Base-by-base conservation (phyloP, 2,888 invertebrate species). In the Andrena minutula region DNA sequence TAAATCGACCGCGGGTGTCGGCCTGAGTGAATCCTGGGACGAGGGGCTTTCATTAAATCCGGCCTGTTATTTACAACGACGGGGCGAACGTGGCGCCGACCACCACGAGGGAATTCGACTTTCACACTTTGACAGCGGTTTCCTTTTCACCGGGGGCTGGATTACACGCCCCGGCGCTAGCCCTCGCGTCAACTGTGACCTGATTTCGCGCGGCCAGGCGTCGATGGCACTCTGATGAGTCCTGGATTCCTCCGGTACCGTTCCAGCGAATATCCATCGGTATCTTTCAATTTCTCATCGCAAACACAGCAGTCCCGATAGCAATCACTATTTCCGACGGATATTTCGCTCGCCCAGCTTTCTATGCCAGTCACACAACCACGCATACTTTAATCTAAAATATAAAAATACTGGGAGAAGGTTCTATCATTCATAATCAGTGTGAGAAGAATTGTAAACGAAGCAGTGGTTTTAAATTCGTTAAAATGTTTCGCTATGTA, bases 141-240 rank as follows among this genome's bases (percentile, higher is more conserved):
- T 86, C 82, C 84, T 75, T 71, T 73, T 60, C 70, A 56, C 79
- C 28, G 60, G 70, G 68, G 75, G 41, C 49, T 53, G 85, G 70
- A 85, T 84, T 82, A 76, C 56, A 60, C 75, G 23, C 10, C 28
- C 76, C 68, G 72, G 82, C 47, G 69, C 20, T 69, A 23, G 20
- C 35, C 51, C 47, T 58, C 16, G 56, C 41, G 75, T 66, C 75
- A 74, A 76, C 79, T 41, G 75, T 64, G 85, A 86, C 87, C 88
- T 76, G 69, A 72, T 87, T 88, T 74, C 61, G 47, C 56, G 32
- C 68, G 53, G 58, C 47, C 53, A 58, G 41, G 68, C 65, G 78
- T 71, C 75, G 75, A 70, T 72, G 63, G 56, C 51, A 7, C 61
- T 12, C 53, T 49, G 56, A 74, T 35, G 58, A 79, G 66, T 49